Percentiles rank a stretch among this genome's conserved stretches.
phyloP scores from a whole-genome alignment of 2,888 invertebrate genomes.

The Nycteola revayana region DNA sequence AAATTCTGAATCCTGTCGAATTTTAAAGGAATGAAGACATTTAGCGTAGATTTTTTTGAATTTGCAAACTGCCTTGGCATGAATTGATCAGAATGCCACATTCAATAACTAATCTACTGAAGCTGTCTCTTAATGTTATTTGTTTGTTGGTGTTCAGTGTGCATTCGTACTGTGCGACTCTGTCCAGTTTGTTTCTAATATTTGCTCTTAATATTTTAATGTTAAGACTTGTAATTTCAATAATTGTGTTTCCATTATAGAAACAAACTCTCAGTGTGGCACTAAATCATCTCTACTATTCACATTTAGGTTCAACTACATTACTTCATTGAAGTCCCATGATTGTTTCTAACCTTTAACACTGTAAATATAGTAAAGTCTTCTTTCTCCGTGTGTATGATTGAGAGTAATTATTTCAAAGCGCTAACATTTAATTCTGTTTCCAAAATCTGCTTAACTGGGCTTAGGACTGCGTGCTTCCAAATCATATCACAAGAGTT shows the following conservation, averaged over 20 bases:
- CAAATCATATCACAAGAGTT: no score
- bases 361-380: slow-evolving; percentile 42
- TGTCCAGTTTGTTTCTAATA: slow-evolving; percentile 45
- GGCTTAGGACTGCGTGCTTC: no score
- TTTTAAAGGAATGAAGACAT: slow-evolving; percentile 56
- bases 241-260: slow-evolving; percentile 3
- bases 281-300: slow-evolving; percentile 20
- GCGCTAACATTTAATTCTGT: slow-evolving; percentile 37
- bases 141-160: slow-evolving; percentile 80
- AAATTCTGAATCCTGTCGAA: no score
- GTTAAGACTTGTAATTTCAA: no score
- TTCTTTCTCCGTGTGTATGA: slow-evolving; percentile 28
- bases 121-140: slow-evolving; percentile 49
- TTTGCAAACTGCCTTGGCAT: slow-evolving; percentile 55
- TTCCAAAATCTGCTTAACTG: no score
- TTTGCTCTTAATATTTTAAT: slow-evolving; percentile 1
- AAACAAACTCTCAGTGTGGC: slow-evolving; percentile 36
- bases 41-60: slow-evolving; percentile 41
- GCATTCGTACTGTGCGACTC: slow-evolving; percentile 53
- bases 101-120: slow-evolving; percentile 57
- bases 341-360: slow-evolving; percentile 51
- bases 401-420: slow-evolving; percentile 18
- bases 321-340: slow-evolving; percentile 32
- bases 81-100: slow-evolving; percentile 55
- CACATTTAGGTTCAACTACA: slow-evolving; percentile 29